Conservation (phyloP, 2,113 vertebrate genomes). For the Amazona guildingii region DNA sequence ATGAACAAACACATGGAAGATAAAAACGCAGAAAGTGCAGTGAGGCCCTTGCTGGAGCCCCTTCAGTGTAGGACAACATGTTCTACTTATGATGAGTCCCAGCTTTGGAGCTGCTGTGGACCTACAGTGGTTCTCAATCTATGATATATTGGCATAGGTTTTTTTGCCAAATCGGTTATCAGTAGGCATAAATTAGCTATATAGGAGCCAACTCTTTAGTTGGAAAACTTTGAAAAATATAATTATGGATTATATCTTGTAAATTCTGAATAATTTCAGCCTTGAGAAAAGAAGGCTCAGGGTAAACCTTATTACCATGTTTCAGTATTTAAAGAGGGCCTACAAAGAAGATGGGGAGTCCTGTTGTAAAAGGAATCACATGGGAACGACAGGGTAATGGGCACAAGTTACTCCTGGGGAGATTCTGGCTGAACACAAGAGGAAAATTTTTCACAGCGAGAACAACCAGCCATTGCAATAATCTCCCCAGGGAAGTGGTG, state of each 20-base stretch:
- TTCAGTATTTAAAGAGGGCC: not conserved
- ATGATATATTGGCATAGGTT: rapidly evolving
- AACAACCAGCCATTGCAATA: not conserved
- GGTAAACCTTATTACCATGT: not conserved
- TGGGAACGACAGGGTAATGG: not conserved
- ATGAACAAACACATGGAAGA: not conserved
- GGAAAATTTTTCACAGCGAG: not conserved
- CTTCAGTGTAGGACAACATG: not conserved
- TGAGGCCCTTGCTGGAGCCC: not conserved
- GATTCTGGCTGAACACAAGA: not conserved
- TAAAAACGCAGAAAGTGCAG: not conserved
- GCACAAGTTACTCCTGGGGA: not conserved
- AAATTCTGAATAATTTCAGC: not conserved
- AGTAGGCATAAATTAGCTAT: not conserved
- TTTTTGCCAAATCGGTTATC: not conserved
- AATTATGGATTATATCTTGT: not conserved
- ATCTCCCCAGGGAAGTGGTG: not conserved
- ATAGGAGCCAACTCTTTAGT: not conserved
- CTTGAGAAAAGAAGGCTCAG: not conserved
- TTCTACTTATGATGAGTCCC: not conserved
- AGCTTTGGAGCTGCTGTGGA: not conserved
- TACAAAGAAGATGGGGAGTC: not conserved
- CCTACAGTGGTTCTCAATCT: not conserved
- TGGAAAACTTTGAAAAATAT: not conserved
- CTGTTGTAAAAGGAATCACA: not conserved